These are phyloP conservation scores for Cheumatopsyche charites DNA, from an alignment of 1,140 invertebrate genomes.

Conservation along the genomic window DNA sequence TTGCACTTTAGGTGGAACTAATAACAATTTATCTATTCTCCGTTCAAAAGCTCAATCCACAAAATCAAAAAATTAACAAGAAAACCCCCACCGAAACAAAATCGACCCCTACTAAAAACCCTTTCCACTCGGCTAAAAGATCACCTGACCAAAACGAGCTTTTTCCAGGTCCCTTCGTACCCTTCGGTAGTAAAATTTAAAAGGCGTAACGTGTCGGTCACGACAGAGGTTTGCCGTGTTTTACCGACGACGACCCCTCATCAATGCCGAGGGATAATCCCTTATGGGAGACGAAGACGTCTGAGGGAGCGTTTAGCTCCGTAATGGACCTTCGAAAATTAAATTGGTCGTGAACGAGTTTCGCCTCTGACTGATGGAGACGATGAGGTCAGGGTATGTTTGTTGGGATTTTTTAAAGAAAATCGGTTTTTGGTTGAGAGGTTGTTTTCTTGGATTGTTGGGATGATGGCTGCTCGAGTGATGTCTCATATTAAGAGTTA, in stretches of 20 bases:
- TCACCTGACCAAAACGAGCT: constrained; percentile 31
- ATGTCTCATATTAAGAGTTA: too few species aligned
- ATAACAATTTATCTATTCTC: too few species aligned
- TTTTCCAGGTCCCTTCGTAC: neutral
- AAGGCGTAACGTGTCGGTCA: constrained; percentile 34
- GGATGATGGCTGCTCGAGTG: too few species aligned
- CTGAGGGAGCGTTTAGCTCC: neutral
- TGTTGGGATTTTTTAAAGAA: too few species aligned
- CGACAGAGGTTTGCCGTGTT: constrained; percentile 22
- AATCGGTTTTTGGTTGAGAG: too few species aligned
- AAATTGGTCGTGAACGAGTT: constrained; percentile 7
- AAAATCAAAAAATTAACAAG: too few species aligned
- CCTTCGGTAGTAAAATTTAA: constrained; percentile 35
- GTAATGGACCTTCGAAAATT: constrained; percentile 24
- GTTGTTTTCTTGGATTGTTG: too few species aligned
- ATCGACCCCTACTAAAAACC: too few species aligned
- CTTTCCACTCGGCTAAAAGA: neutral
- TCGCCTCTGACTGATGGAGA: neutral
- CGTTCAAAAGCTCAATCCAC: too few species aligned
- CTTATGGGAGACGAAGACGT: neutral
- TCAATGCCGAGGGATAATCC: constrained; percentile 23
- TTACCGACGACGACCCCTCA: neutral
- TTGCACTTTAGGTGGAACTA: too few species aligned
- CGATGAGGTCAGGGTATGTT: too few species aligned
- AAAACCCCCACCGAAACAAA: too few species aligned